A percentile compares a stretch with the other conserved stretches of the same genome.
Evolutionary conservation across 2,113 vertebrate genomes (phyloP).

Genomic region (Labrus mixtus): DNA sequence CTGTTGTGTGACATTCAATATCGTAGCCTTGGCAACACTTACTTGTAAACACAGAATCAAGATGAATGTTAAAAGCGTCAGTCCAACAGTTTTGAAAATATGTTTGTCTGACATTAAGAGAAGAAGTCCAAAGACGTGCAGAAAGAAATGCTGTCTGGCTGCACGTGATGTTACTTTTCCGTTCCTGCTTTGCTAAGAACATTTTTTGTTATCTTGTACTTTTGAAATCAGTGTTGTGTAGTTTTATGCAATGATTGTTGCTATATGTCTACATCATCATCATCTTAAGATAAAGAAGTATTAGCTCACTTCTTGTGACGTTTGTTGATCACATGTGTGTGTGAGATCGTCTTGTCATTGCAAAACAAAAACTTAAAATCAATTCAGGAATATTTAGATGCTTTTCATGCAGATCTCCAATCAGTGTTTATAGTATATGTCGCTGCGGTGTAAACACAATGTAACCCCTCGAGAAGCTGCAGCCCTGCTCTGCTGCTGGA

Average conservation of each 20-base stretch:
- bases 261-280: neutral
- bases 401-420: too few species aligned
- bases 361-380: too few species aligned
- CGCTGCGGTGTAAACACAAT: too few species aligned
- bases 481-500: neutral
- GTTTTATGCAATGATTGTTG: neutral
- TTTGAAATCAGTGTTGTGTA: neutral
- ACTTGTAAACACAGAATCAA: conserved; percentile 4
- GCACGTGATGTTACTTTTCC: neutral
- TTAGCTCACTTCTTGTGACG: neutral
- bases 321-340: neutral
- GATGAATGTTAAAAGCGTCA: neutral
- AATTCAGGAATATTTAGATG: too few species aligned
- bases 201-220: neutral
- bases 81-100: neutral
- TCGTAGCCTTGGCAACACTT: neutral
- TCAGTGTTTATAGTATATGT: too few species aligned
- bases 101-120: conserved; percentile 1
- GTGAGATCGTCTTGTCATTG: too few species aligned
- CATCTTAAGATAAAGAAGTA: neutral
- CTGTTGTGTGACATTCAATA: neutral
- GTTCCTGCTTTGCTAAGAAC: too few species aligned
- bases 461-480: too few species aligned
- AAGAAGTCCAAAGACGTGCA: neutral
- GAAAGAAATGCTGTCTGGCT: neutral